A percentile compares a stretch with the other conserved stretches of the same genome.
phyloP scores from a whole-genome alignment of 92 coral and sea anemone species.

The Isaurus tuberculatus region DNA sequence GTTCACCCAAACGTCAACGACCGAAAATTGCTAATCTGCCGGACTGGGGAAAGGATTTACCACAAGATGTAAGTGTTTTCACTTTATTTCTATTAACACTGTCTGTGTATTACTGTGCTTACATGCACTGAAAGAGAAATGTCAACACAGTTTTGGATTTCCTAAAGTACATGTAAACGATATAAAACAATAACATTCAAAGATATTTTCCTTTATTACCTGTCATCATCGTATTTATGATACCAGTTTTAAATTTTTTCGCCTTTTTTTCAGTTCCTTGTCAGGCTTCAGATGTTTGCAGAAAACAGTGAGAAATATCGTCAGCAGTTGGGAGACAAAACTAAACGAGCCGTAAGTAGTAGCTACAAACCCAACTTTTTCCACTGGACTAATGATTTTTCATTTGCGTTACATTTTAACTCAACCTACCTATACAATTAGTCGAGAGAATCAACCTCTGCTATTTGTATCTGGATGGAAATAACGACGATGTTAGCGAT shows the following conservation, averaged over 20 bases:
- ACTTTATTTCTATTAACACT: background rate
- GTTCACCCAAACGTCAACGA: slow-evolving; percentile 71
- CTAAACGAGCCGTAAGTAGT: slow-evolving; percentile 85
- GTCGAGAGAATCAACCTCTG: too few species aligned
- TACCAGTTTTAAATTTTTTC: background rate
- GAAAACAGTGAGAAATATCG: slow-evolving; percentile 92
- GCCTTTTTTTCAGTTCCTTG: slow-evolving; percentile 79
- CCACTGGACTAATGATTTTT: too few species aligned
- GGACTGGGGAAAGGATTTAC: slow-evolving; percentile 97
- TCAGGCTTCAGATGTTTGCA: slow-evolving; percentile 87
- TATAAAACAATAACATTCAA: too few species aligned
- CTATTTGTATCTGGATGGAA: too few species aligned
- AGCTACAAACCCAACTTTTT: too few species aligned
- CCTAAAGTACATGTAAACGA: too few species aligned
- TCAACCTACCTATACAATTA: too few species aligned
- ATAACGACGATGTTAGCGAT: too few species aligned
- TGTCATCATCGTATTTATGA: too few species aligned
- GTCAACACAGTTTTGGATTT: too few species aligned
- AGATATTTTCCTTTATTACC: background rate
- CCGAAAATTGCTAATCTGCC: slow-evolving; percentile 83
- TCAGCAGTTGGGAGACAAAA: slow-evolving; percentile 88
- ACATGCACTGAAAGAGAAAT: too few species aligned
- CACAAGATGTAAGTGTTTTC: slow-evolving; percentile 85
- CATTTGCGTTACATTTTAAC: too few species aligned
- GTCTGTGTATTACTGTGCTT: background rate